A percentile compares a stretch with the other conserved stretches of the same genome.
Evolutionary conservation across 1,140 invertebrate genomes (phyloP).

Genomic region (Chironomus striatipennis): DNA sequence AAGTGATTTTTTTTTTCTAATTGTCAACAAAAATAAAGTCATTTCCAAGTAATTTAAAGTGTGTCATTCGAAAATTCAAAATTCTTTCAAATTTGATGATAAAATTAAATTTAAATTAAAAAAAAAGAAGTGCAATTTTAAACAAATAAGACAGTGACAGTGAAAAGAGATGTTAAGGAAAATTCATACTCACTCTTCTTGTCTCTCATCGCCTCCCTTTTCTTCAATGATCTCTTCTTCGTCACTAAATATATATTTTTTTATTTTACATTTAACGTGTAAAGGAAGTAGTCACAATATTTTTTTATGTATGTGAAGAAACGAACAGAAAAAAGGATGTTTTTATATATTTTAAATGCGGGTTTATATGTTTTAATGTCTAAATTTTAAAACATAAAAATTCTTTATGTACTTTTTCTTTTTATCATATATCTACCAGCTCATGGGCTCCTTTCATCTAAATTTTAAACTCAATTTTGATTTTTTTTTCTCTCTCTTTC

Average conservation of each 20-base stretch:
- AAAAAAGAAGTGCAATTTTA: too few species aligned
- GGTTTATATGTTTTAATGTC: not conserved
- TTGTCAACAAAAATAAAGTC: too few species aligned
- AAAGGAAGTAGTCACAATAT: not conserved
- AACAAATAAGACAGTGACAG: too few species aligned
- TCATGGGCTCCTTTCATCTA: not conserved
- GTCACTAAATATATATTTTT: not conserved
- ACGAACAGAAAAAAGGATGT: conserved; percentile 1
- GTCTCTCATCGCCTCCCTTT: not conserved
- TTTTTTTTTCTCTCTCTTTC: too few species aligned
- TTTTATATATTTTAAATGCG: not conserved
- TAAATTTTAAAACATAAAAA: conserved; percentile 15
- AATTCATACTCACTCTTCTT: conserved; percentile 11
- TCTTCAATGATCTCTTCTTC: conserved; percentile 17
- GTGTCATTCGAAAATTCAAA: too few species aligned
- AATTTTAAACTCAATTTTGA: not conserved
- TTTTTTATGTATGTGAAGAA: not conserved
- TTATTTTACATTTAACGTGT: not conserved
- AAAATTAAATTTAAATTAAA: too few species aligned
- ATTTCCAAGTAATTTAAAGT: too few species aligned
- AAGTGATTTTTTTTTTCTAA: too few species aligned
- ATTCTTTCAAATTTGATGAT: too few species aligned
- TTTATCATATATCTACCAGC: not conserved
- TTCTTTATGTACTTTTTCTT: not conserved
- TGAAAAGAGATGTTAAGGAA: too few species aligned